Conservation (phyloP, 2,113 vertebrate species). For the Neodon shergylaensis region DNA sequence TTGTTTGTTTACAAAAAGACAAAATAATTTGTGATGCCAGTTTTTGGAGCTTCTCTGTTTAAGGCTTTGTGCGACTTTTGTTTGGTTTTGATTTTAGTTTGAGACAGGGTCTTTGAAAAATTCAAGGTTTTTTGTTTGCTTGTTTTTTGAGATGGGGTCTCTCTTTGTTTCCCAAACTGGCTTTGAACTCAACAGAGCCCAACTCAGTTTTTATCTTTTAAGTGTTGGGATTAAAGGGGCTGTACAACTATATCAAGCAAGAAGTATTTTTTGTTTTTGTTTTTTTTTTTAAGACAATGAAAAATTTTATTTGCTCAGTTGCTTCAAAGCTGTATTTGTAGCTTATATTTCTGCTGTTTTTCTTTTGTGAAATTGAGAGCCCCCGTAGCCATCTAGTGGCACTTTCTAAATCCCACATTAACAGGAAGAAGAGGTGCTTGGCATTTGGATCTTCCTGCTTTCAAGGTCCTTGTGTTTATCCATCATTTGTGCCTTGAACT, state of each 20-base stretch:
- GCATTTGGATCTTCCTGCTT: slow-evolving; percentile 19
- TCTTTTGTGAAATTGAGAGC: not conserved
- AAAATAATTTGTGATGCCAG: not conserved
- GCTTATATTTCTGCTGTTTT: slow-evolving; percentile 4
- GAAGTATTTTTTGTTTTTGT: not conserved
- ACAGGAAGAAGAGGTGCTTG: not conserved
- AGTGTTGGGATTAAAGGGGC: no score
- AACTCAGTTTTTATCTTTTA: no score
- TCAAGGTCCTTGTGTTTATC: not conserved
- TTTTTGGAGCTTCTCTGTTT: not conserved
- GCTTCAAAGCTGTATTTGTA: not conserved
- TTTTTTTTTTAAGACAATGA: not conserved
- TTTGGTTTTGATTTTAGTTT: not conserved
- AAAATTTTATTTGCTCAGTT: slow-evolving; percentile 17
- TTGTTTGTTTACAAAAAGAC: not conserved
- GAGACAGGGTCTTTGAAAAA: not conserved
- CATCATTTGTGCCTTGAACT: slow-evolving; percentile 31
- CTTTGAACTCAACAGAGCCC: no score
- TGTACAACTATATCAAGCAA: not conserved
- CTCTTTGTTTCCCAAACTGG: no score
- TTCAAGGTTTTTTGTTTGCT: no score
- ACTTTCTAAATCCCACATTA: not conserved
- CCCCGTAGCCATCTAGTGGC: not conserved
- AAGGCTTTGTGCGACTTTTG: not conserved
- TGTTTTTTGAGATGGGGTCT: no score